Evolutionary conservation across 2,888 invertebrate genomes (phyloP).

Genomic region (Entomobrya multifasciata): DNA sequence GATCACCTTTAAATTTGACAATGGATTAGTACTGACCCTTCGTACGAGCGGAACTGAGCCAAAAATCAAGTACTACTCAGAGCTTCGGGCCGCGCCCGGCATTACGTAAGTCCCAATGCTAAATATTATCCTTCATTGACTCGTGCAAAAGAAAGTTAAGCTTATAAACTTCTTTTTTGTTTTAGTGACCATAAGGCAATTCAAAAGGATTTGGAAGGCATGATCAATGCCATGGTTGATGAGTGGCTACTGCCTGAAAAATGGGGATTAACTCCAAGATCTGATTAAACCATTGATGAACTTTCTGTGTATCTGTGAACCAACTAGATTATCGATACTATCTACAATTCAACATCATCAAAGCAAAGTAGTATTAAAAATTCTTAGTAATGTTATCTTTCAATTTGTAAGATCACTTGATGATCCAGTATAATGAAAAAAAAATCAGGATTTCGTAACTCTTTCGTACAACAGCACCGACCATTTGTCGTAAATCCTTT

Average conservation of each 20-base stretch:
- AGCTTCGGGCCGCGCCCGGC: constrained; percentile 88
- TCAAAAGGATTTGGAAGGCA: constrained; percentile 85
- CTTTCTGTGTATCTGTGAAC: constrained; percentile 16
- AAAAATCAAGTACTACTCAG: constrained; percentile 99
- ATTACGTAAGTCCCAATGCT: constrained; percentile 82
- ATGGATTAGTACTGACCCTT: constrained; percentile 92
- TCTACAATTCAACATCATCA: background rate
- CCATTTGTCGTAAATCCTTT: constrained; percentile 23
- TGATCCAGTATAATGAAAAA: constrained; percentile 2
- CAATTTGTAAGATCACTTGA: constrained; percentile 3
- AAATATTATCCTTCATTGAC: too few relatives aligned
- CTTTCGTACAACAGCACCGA: constrained; percentile 29
- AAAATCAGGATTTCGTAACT: constrained; percentile 41
- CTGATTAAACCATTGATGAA: constrained; percentile 36
- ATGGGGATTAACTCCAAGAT: constrained; percentile 84
- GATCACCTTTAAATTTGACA: constrained; percentile 95
- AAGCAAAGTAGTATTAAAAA: constrained; percentile 27
- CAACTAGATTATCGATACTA: constrained; percentile 7
- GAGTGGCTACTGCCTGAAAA: constrained; percentile 91
- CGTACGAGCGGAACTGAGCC: constrained; percentile 99
- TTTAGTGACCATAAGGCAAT: constrained; percentile 88
- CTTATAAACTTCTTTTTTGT: too few relatives aligned
- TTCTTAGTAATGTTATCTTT: background rate
- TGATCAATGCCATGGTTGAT: constrained; percentile 89
- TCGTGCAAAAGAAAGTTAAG: too few relatives aligned